A percentile compares a stretch with the other conserved stretches of the same genome.
phyloP scores from a whole-genome alignment of 2,113 vertebrate genomes.

The Corythaixoides concolor region DNA sequence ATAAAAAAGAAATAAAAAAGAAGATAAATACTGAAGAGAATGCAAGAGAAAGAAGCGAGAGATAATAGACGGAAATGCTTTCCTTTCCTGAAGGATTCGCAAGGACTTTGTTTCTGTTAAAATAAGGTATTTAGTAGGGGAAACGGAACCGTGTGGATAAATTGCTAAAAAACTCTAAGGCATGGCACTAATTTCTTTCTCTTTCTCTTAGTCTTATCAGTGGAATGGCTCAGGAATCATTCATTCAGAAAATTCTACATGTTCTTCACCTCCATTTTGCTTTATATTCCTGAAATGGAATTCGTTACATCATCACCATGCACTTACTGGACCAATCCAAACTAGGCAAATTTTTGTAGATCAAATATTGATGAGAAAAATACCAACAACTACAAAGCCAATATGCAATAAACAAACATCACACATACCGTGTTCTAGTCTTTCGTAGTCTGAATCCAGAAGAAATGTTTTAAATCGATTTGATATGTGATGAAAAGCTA shows the following conservation, averaged over 20 bases:
- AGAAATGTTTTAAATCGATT: conserved; percentile 99
- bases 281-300: background rate
- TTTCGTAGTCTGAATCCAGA: conserved; percentile 97
- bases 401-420: background rate
- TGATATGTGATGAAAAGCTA: conserved; percentile 97
- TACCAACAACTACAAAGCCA: background rate
- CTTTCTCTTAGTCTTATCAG: background rate
- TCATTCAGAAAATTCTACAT: background rate
- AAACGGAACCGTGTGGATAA: background rate
- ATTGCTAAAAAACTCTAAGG: background rate
- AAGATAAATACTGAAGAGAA: background rate
- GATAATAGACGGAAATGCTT: background rate
- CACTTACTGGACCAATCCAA: background rate
- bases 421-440: conserved; percentile 93
- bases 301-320: background rate
- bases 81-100: background rate
- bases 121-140: background rate
- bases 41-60: background rate
- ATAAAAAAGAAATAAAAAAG: background rate
- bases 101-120: background rate
- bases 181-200: background rate
- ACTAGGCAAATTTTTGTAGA: background rate
- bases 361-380: background rate
- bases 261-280: background rate
- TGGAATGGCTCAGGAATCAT: background rate